phyloP scores from a whole-genome alignment of 1,140 invertebrate genomes.

The Heliconius hewitsoni region DNA sequence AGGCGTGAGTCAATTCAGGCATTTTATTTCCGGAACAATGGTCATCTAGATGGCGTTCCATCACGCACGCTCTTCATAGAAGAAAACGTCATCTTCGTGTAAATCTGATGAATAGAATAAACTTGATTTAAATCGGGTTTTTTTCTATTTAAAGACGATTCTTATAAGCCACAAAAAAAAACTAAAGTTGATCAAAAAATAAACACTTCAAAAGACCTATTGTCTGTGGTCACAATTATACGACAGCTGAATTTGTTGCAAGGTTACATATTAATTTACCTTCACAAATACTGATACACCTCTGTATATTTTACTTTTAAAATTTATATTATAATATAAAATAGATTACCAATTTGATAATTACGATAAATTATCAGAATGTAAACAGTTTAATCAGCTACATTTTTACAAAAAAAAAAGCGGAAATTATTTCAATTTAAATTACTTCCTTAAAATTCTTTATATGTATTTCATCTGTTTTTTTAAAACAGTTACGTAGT shows the following conservation, averaged over 20 bases:
- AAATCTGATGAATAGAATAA: background rate
- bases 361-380: background rate
- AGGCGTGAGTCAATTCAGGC: conserved; percentile 14
- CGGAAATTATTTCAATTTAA: no score
- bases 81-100: conserved; percentile 16
- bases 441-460: no score
- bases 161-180: background rate
- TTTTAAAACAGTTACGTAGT: no score
- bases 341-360: conserved; percentile 1
- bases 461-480: no score
- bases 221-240: background rate
- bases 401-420: background rate
- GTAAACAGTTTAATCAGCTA: background rate
- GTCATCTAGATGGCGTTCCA: conserved; percentile 28
- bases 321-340: background rate
- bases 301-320: background rate
- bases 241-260: conserved; percentile 4
- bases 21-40: conserved; percentile 39
- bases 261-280: background rate
- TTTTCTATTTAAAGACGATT: background rate
- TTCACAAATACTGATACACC: background rate
- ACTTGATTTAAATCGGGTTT: background rate
- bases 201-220: background rate
- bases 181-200: background rate
- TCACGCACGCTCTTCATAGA: conserved; percentile 17